These are phyloP conservation scores for Gallinago undulata DNA, from an alignment of 2,113 vertebrate species.

Conservation along the genomic window DNA sequence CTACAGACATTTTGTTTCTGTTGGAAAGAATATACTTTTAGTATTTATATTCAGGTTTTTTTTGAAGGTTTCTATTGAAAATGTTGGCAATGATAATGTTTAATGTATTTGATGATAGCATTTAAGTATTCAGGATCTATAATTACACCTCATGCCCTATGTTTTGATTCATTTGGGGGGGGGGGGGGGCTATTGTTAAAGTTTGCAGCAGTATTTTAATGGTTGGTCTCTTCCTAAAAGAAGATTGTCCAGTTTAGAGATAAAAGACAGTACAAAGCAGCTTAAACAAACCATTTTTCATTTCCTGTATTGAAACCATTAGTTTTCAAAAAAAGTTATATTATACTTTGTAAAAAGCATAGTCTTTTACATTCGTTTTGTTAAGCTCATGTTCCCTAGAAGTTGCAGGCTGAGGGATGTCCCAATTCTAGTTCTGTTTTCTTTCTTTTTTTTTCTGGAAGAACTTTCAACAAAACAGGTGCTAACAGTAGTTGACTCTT, in stretches of 20 bases:
- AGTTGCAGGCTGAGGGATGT: background rate
- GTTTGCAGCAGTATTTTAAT: background rate
- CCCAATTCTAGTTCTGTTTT: background rate
- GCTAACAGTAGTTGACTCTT: background rate
- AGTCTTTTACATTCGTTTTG: background rate
- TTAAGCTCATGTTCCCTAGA: background rate
- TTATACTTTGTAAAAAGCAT: background rate
- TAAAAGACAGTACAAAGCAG: background rate
- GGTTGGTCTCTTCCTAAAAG: background rate
- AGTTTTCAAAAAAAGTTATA: background rate
- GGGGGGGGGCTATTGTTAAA: background rate
- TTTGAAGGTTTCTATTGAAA: background rate
- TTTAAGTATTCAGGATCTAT: background rate
- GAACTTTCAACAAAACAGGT: background rate
- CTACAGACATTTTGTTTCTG: background rate
- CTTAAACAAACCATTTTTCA: background rate
- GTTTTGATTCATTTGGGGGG: background rate
- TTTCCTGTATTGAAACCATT: background rate
- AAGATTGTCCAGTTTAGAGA: background rate
- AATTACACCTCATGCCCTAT: background rate
- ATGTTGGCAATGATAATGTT: background rate
- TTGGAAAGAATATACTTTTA: background rate
- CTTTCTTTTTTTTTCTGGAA: background rate
- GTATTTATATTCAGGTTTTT: background rate
- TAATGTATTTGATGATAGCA: background rate